Evolutionary conservation across 2,797 vertebrate species (phyloP), one percentile per base, ranked within the genome.

Genomic region (Phalloptychus januarius): DNA sequence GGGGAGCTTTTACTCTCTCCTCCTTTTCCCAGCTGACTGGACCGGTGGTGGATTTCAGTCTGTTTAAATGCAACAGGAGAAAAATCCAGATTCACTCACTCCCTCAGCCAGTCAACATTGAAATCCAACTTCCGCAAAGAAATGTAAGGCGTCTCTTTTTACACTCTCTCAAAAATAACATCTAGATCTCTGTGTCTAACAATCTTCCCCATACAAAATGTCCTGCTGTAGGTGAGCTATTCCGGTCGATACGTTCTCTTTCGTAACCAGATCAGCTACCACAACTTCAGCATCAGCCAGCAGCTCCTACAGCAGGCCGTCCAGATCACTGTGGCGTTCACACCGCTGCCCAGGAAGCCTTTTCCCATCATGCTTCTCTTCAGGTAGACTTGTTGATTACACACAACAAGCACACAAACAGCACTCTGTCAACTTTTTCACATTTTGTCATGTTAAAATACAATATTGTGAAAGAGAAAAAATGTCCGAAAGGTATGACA

Each of bases 351-450:
- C 6, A 72, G 71, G 36, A 93, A 83, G 28, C 69, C 88, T 0
- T 97, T 97, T 91, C 96, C 96, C 15, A 69, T 97, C 89, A 82
- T 96, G 93, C 73, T 97, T 74, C 93, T 97, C 54, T 92, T 97
- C 77, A 96, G 97, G 97, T 97, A 83, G 5, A 71, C n/a, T 12
- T 54, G 4, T 5, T 10, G 31, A 44, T 44, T n/a, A 38, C 23
- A 25, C 31, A 16, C 40, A 70, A n/a, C 7, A 20, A 69, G 38
- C 3, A 69, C 33, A 38, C 11, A 15, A 44, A 42, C 38, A 16
- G 40, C 40, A 10, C 40, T n/a, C 25, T 56, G 23, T 52, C 23
- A 25, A 23, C 18, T 25, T 52, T 23, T 10, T 48, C 23, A 54
- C 50, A 54, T 54, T 69, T 38, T 23, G 33, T 23, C 38, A 65